Evolutionary conservation across 2,113 vertebrate species (phyloP), one percentile per base, ranked within the genome.

Genomic region (Hyla sarda): DNA sequence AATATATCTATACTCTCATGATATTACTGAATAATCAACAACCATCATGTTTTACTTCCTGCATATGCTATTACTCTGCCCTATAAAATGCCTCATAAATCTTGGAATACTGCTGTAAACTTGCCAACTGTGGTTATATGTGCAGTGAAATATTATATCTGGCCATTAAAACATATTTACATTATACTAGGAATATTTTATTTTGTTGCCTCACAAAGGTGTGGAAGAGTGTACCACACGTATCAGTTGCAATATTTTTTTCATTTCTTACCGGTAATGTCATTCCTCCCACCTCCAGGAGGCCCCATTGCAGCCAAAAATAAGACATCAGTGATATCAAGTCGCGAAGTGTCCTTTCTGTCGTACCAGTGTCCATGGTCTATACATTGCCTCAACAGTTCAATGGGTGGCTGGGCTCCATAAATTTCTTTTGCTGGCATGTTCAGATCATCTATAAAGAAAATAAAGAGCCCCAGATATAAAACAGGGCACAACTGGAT

Each of bases 291-390:
- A 84, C 97, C 97, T 83, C 97, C 97, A 50, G 97, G 97, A n/a
- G 96, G 97, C 0, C 95, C 96, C 97, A 98, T 98, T 9, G 97
- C 97, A 19, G 96, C 93, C 87, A 97, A 86, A 34, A 98, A 93
- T 84, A 96, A 90, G 21, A 96, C 79, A 60, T 99, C 97, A 0
- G 90, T 56, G 10, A 99, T 95, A 14, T 91, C 93, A 25, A 97
- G 88, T 50, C 87, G 94, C 47, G 92, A 96, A 1, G 94, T 94
- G 90, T 98, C 96, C 62, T 95, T 97, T 90, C 92, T 96, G 90
- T 98, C 97, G 8, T 98, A 99, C 97, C 97, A 99, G 90, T 98
- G 96, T 73, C 91, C 92, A 0, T 99, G 97, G 89, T 98, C 97
- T 50, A 96, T 92, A 96, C 96, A 97, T 0, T 98, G 97, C 54